phyloP scores from a whole-genome alignment of 2,113 vertebrate species.

The Austrofundulus limnaeus region DNA sequence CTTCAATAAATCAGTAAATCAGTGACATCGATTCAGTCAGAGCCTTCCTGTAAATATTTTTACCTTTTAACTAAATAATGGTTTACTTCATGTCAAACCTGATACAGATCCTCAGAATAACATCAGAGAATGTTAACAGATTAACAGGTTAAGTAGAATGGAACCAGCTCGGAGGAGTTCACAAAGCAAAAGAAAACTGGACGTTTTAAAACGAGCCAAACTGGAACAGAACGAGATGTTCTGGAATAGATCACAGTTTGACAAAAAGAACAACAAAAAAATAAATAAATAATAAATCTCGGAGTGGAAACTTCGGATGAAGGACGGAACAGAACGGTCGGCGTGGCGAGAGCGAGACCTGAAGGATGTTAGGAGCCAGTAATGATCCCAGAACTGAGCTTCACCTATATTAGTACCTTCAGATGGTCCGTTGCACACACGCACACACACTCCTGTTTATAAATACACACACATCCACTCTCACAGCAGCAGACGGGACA shows the following conservation, averaged over 20 bases:
- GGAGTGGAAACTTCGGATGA: background rate
- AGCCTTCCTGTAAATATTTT: too few relatives aligned
- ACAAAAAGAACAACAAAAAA: too few relatives aligned
- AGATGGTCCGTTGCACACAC: conserved; percentile 23
- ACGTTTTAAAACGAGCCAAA: too few relatives aligned
- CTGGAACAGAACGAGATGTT: too few relatives aligned
- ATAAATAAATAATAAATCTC: too few relatives aligned
- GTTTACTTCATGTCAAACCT: background rate
- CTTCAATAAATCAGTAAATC: too few relatives aligned
- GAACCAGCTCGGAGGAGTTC: too few relatives aligned
- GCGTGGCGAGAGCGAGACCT: conserved; percentile 47
- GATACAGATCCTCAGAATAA: too few relatives aligned
- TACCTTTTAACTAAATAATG: background rate
- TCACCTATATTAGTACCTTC: conserved; percentile 55
- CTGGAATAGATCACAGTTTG: background rate
- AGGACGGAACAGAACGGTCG: conserved; percentile 33
- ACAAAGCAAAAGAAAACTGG: too few relatives aligned
- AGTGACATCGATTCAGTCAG: too few relatives aligned
- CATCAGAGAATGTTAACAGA: too few relatives aligned
- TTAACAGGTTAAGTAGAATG: too few relatives aligned
- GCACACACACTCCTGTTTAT: background rate
- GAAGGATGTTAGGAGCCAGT: conserved; percentile 39
- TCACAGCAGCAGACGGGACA: conserved; percentile 18
- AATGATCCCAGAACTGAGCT: conserved; percentile 49
- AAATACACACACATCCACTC: conserved; percentile 6